Conservation (phyloP, 2,113 vertebrate genomes). For the Rhabdomys dilectus region DNA sequence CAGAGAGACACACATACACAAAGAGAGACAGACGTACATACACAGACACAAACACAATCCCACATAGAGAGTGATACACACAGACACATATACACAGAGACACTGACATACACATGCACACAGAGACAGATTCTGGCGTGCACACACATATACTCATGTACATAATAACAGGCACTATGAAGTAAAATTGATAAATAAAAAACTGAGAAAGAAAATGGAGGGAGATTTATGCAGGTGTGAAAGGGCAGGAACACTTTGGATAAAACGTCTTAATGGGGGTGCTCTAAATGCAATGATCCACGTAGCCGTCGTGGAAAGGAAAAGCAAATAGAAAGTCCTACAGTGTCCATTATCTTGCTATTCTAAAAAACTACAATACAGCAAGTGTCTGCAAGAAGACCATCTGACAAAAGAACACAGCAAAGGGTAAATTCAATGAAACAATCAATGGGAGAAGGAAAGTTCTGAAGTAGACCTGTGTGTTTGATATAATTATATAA, state of each 20-base stretch:
- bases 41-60: too few species aligned
- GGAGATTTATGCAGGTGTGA: background rate
- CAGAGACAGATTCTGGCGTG: too few species aligned
- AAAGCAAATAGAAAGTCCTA: background rate
- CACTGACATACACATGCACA: too few species aligned
- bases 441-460: background rate
- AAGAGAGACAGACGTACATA: too few species aligned
- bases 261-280: background rate
- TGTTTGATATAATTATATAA: constrained; percentile 15
- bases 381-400: background rate
- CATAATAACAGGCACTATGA: background rate
- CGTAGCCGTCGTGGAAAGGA: background rate
- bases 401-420: background rate
- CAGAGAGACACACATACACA: too few species aligned
- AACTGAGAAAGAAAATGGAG: background rate
- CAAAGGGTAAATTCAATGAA: background rate
- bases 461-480: background rate
- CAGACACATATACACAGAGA: too few species aligned
- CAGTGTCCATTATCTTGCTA: background rate
- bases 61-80: background rate
- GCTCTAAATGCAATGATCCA: background rate
- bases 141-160: too few species aligned
- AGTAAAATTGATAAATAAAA: background rate
- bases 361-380: background rate
- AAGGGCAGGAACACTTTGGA: background rate